Percentiles rank a stretch among this genome's conserved stretches.
Evolutionary conservation across 2,113 vertebrate species (phyloP).

Genomic region (Sclerurus mexicanus): DNA sequence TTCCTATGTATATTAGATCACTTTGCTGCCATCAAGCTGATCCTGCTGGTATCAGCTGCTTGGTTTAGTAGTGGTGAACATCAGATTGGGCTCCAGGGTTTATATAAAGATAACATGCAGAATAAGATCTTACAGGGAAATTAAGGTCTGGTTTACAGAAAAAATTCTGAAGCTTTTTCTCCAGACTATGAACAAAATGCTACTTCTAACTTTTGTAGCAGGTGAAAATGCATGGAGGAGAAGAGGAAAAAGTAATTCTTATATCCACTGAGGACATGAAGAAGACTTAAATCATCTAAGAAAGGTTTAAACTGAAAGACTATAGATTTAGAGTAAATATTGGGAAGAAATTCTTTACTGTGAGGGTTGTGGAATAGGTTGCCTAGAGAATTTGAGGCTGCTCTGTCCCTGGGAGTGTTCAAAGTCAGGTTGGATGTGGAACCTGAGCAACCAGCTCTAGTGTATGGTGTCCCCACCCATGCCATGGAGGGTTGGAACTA

Average conservation of each 20-base stretch:
- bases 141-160: not conserved
- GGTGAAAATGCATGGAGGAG: not conserved
- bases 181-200: rapidly evolving
- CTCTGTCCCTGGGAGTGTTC: not conserved
- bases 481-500: rapidly evolving
- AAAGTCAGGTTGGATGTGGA: not conserved
- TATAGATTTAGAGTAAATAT: not conserved
- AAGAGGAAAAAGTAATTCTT: not conserved
- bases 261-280: not conserved
- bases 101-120: not conserved
- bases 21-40: not conserved
- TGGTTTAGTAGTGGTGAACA: not conserved
- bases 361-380: not conserved
- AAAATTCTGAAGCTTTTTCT: not conserved
- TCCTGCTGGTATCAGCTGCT: not conserved
- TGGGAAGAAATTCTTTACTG: not conserved
- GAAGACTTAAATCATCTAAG: not conserved
- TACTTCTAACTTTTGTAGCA: not conserved
- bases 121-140: not conserved
- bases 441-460: not conserved
- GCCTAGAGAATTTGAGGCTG: not conserved
- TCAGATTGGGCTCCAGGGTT: not conserved
- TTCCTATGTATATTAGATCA: not conserved
- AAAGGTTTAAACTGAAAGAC: not conserved
- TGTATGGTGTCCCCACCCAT: not conserved